These are phyloP conservation scores for Tineola bisselliella DNA, from an alignment of 2,888 invertebrate genomes.

Conservation along the genomic window DNA sequence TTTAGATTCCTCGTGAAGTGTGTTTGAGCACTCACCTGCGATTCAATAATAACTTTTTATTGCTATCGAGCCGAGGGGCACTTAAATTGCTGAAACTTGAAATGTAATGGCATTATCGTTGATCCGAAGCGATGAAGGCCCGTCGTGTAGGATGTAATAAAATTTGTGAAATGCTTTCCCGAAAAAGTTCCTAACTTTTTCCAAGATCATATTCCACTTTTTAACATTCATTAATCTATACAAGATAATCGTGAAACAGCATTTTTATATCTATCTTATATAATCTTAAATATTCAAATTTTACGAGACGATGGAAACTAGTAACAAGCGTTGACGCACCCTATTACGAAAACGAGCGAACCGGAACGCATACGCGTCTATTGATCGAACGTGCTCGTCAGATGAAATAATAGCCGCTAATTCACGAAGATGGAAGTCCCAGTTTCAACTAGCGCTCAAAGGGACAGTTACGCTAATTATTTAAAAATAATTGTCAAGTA, in stretches of 20 bases:
- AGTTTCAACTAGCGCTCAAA: no score
- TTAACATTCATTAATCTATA: slow-evolving; percentile 1
- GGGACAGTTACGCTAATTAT: no score
- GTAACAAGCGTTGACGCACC: no score
- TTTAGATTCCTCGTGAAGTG: slow-evolving; percentile 7
- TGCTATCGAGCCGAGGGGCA: slow-evolving; percentile 32
- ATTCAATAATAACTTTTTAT: slow-evolving; percentile 46
- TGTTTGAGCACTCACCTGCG: slow-evolving; percentile 29
- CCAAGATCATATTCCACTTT: not conserved
- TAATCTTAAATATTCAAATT: no score
- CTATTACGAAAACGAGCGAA: no score
- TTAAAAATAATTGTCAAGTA: no score
- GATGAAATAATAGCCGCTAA: no score
- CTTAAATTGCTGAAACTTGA: slow-evolving; percentile 46
- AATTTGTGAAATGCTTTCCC: slow-evolving; percentile 36
- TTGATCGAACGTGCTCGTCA: no score
- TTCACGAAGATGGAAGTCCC: no score
- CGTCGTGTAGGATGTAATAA: slow-evolving; percentile 41
- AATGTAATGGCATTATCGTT: slow-evolving; percentile 52
- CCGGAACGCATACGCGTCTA: no score
- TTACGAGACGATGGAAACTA: no score
- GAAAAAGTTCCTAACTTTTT: slow-evolving; percentile 27
- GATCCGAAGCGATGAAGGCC: slow-evolving; percentile 48
- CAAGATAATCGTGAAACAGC: not conserved
- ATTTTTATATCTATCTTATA: no score